These are phyloP conservation scores for Sinelater perroti DNA, from an alignment of 2,888 invertebrate genomes.

Conservation along the genomic window DNA sequence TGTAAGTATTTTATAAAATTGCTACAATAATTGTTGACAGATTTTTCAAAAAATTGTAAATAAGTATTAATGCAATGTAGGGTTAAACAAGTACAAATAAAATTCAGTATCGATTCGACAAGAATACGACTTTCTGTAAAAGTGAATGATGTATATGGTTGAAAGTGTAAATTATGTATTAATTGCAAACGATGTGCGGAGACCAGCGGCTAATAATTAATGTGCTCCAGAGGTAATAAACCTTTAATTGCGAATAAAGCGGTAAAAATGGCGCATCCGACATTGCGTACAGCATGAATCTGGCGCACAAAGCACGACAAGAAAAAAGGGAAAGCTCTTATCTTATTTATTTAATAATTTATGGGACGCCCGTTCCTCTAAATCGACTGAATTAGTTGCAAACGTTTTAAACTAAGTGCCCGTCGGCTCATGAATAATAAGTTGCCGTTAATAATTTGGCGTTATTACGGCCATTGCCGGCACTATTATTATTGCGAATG, in stretches of 20 bases:
- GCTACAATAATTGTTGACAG: no score
- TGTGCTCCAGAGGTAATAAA: no score
- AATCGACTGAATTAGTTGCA: conserved; percentile 12
- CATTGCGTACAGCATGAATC: conserved; percentile 15
- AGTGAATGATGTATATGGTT: no score
- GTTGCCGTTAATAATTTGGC: background rate
- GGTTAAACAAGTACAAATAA: no score
- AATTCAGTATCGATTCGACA: no score
- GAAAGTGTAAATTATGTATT: no score
- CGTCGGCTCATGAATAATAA: conserved; percentile 6
- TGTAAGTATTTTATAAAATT: no score
- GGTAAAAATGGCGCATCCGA: conserved; percentile 13
- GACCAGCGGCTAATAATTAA: no score
- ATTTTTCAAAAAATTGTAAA: no score
- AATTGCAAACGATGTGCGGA: no score
- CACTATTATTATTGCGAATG: conserved; percentile 5
- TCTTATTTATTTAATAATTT: conserved; percentile 17
- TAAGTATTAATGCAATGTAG: no score
- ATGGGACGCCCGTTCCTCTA: background rate
- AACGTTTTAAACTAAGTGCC: conserved; percentile 3
- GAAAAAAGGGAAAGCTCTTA: conserved; percentile 5
- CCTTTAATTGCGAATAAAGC: background rate
- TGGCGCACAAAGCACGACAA: background rate
- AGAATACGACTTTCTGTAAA: no score
- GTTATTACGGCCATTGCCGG: background rate